Evolutionary conservation across 1,140 invertebrate species (phyloP).

Genomic region (Pentalonia nigronervosa): DNA sequence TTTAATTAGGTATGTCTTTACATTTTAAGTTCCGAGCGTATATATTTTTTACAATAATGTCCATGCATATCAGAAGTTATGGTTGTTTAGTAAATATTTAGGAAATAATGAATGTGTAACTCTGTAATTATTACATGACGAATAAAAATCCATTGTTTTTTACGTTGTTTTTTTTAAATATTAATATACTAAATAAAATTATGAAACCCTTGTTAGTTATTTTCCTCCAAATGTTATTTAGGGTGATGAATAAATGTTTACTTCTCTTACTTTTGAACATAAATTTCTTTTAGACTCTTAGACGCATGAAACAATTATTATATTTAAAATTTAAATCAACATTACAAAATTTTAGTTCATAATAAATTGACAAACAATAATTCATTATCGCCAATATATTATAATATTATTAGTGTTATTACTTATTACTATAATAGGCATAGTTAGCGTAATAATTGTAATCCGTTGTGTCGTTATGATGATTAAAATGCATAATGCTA

Average conservation of each 20-base stretch:
- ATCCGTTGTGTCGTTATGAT: neutral
- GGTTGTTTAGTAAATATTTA: neutral
- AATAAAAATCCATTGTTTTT: neutral
- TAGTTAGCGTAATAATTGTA: neutral
- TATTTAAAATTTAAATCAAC: neutral
- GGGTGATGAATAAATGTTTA: neutral
- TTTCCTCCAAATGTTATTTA: neutral
- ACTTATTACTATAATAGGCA: neutral
- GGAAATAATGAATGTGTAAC: neutral
- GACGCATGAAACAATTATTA: neutral
- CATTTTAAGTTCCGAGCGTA: neutral
- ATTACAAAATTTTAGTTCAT: constrained; percentile 10
- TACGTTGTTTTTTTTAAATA: neutral
- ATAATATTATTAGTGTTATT: neutral
- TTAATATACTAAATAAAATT: neutral
- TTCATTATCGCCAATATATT: neutral
- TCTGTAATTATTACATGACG: neutral
- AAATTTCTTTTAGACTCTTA: neutral
- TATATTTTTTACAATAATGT: neutral
- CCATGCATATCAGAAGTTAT: neutral
- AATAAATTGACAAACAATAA: neutral
- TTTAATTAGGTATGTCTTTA: neutral
- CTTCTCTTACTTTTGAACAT: neutral
- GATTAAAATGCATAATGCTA: neutral
- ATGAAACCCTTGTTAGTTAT: neutral